Percentiles rank a stretch among this genome's conserved stretches.
Evolutionary conservation across 2,113 vertebrate species (phyloP).

Genomic region (Bos taurus): DNA sequence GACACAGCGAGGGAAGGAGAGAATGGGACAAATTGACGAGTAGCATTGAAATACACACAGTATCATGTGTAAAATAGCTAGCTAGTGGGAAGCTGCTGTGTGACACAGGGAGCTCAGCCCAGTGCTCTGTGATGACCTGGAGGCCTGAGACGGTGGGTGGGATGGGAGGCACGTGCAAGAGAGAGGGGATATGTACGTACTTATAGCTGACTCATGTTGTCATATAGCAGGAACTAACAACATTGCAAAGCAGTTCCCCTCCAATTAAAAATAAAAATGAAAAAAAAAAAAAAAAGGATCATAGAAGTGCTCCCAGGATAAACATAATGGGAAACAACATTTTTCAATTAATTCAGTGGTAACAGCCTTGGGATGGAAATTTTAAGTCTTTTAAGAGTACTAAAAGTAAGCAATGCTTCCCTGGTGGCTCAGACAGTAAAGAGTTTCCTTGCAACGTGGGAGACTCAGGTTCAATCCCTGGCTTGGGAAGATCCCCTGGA

Average conservation of each 20-base stretch:
- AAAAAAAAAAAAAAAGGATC: background rate
- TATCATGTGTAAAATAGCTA: background rate
- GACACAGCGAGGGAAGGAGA: background rate
- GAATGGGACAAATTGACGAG: background rate
- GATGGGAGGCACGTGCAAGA: too few species aligned
- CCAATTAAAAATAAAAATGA: background rate
- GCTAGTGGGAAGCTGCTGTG: background rate
- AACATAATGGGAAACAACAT: background rate
- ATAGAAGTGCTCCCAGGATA: background rate
- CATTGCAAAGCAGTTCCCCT: background rate
- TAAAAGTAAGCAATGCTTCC: background rate
- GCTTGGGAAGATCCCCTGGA: background rate
- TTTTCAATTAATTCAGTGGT: background rate
- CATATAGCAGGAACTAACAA: background rate
- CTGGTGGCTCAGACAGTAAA: background rate
- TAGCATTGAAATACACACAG: background rate
- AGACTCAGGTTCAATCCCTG: background rate
- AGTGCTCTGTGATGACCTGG: background rate
- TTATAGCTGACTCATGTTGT: background rate
- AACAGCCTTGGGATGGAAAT: background rate
- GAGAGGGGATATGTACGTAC: background rate
- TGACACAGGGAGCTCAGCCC: background rate
- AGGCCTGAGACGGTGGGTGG: too few species aligned
- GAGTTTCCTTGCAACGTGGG: background rate
- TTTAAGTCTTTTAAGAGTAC: background rate